Conservation (phyloP, 2,113 vertebrate species). For the Nibea coibor region DNA sequence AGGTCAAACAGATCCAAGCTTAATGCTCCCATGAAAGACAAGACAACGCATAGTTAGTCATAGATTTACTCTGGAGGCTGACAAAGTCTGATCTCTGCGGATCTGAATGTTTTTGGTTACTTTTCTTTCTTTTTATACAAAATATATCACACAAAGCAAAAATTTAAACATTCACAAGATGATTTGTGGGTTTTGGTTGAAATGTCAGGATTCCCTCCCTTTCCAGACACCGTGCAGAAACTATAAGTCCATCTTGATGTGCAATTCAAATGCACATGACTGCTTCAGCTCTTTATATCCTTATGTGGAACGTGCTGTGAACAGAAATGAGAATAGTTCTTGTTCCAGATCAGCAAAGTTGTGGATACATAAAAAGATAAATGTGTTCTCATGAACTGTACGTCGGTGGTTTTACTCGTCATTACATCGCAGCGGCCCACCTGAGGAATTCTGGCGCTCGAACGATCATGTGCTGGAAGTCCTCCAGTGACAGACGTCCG, state of each 20-base stretch:
- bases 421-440: constrained; percentile 66
- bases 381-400: neutral
- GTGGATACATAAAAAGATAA: neutral
- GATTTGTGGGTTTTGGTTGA: neutral
- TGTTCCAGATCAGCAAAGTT: neutral
- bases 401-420: neutral
- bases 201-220: neutral
- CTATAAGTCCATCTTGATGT: constrained; percentile 13
- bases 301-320: constrained; percentile 86
- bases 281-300: constrained; percentile 75
- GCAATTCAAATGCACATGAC: neutral
- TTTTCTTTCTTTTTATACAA: neutral
- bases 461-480: constrained; percentile 96
- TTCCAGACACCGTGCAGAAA: neutral
- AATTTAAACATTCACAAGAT: neutral
- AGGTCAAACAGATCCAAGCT: neutral
- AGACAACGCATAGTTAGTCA: neutral
- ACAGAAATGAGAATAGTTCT: constrained; percentile 24
- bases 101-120: neutral
- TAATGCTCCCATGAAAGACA: neutral
- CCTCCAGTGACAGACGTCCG: constrained; percentile 92
- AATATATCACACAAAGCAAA: neutral
- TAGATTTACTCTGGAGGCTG: neutral
- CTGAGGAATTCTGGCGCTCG: constrained; percentile 97
- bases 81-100: neutral